These are phyloP conservation scores for Sinopyrophorus schimmeli DNA, from an alignment of 2,888 invertebrate genomes.

Conservation along the genomic window DNA sequence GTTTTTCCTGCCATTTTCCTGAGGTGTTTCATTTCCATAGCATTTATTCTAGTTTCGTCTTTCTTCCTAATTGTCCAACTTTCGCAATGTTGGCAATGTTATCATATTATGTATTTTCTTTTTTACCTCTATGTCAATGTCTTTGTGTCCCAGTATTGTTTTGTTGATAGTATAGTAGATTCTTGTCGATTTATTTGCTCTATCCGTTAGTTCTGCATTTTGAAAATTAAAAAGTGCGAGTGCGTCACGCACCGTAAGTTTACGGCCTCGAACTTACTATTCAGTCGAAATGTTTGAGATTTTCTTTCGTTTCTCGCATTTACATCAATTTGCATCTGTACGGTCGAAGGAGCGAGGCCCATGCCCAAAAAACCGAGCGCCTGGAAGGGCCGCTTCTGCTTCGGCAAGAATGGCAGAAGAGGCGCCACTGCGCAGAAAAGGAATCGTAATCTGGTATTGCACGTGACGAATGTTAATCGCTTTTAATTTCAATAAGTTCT, in stretches of 20 bases:
- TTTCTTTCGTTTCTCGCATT: slow-evolving; percentile 39
- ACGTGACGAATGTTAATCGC: slow-evolving; percentile 23
- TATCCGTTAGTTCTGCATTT: slow-evolving; percentile 13
- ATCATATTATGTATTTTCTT: slow-evolving; percentile 7
- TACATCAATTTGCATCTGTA: slow-evolving; percentile 37
- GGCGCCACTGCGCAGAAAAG: slow-evolving; percentile 1
- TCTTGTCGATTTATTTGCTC: slow-evolving; percentile 20
- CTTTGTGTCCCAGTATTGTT: slow-evolving; percentile 7
- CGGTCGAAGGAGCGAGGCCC: slow-evolving; percentile 32
- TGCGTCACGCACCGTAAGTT: slow-evolving; percentile 32
- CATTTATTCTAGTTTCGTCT: slow-evolving; percentile 4
- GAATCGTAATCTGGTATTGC: slow-evolving; percentile 7
- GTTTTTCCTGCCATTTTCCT: slow-evolving; percentile 3
- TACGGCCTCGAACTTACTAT: slow-evolving; percentile 37
- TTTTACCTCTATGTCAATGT: slow-evolving; percentile 2
- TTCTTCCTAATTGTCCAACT: not conserved
- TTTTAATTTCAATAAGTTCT: slow-evolving; percentile 22
- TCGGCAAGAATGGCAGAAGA: not conserved
- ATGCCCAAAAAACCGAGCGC: slow-evolving; percentile 34
- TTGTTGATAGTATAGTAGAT: slow-evolving; percentile 8
- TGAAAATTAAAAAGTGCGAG: too few relatives aligned
- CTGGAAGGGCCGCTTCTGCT: not conserved
- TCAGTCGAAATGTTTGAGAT: slow-evolving; percentile 31
- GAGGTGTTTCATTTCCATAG: slow-evolving; percentile 3
- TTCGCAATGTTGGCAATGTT: not conserved